Conservation (phyloP, 2,113 vertebrate genomes). For the Tinamus guttatus region DNA sequence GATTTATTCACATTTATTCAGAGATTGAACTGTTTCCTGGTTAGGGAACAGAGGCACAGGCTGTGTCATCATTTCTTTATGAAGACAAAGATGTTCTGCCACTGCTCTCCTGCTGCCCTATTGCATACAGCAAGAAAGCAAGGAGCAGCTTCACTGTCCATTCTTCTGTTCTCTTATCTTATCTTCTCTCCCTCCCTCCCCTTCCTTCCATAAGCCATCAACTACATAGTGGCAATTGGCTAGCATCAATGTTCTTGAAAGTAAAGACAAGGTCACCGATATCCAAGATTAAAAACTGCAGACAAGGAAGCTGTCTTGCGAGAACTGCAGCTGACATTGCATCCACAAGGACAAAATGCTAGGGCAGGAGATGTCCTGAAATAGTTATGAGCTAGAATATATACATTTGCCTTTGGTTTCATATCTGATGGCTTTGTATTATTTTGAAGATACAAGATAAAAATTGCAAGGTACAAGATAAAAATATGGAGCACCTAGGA, state of each 20-base stretch:
- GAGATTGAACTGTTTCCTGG: background rate
- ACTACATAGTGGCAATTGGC: background rate
- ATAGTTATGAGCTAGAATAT: background rate
- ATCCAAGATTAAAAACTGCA: background rate
- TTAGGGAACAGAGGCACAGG: background rate
- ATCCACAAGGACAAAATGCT: background rate
- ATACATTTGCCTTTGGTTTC: background rate
- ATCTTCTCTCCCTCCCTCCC: background rate
- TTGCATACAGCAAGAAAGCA: background rate
- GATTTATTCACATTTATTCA: background rate
- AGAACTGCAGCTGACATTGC: background rate
- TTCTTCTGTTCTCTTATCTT: background rate
- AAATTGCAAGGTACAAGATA: background rate
- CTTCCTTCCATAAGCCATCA: background rate
- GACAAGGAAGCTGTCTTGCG: background rate
- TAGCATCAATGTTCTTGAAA: background rate
- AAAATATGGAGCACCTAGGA: background rate
- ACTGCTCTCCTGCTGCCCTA: background rate
- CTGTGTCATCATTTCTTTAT: background rate
- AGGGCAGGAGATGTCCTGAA: background rate
- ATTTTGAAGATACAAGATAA: background rate
- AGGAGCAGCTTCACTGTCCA: background rate
- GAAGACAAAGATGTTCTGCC: background rate
- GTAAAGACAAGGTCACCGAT: background rate
- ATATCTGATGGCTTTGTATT: background rate